These are phyloP conservation scores for Lordiphosa fenestrarum DNA, from an alignment of 2,888 invertebrate genomes.

Conservation along the genomic window DNA sequence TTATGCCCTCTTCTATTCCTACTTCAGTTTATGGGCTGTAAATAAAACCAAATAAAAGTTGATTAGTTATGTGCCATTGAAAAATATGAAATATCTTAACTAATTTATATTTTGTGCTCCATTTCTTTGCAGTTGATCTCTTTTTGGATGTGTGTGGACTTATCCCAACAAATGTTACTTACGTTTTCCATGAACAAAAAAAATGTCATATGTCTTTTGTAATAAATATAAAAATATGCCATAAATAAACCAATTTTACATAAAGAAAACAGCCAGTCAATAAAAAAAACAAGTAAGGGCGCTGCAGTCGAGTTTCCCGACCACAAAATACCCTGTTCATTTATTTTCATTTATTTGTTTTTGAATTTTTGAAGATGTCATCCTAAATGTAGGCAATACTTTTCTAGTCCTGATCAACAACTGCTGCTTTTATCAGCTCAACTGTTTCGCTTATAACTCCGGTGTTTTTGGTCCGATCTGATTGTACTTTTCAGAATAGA, in stretches of 20 bases:
- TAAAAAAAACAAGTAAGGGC: slow-evolving; percentile 42
- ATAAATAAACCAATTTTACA: slow-evolving; percentile 65
- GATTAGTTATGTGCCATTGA: slow-evolving; percentile 24
- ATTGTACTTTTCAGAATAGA: too few relatives aligned
- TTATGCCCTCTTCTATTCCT: slow-evolving; percentile 2
- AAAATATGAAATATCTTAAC: slow-evolving; percentile 16
- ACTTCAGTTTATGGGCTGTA: slow-evolving; percentile 19
- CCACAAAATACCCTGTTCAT: too few relatives aligned
- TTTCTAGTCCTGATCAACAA: too few relatives aligned
- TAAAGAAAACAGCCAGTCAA: slow-evolving; percentile 49
- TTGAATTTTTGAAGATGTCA: too few relatives aligned
- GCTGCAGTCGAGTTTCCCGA: too few relatives aligned
- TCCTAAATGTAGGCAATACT: too few relatives aligned
- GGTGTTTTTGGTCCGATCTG: too few relatives aligned
- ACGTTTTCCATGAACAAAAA: slow-evolving; percentile 23
- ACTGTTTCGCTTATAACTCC: too few relatives aligned
- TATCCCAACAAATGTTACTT: slow-evolving; percentile 27
- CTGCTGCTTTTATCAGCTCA: too few relatives aligned
- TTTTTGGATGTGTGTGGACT: slow-evolving; percentile 6
- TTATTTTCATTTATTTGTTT: too few relatives aligned
- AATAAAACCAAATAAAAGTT: slow-evolving; percentile 28
- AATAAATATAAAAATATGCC: slow-evolving; percentile 54
- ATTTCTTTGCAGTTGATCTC: slow-evolving; percentile 19
- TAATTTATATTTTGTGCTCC: slow-evolving; percentile 24
- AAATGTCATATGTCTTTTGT: slow-evolving; percentile 33